Base-by-base conservation (phyloP, 1,140 invertebrate species). In the Aplysia californica region DNA sequence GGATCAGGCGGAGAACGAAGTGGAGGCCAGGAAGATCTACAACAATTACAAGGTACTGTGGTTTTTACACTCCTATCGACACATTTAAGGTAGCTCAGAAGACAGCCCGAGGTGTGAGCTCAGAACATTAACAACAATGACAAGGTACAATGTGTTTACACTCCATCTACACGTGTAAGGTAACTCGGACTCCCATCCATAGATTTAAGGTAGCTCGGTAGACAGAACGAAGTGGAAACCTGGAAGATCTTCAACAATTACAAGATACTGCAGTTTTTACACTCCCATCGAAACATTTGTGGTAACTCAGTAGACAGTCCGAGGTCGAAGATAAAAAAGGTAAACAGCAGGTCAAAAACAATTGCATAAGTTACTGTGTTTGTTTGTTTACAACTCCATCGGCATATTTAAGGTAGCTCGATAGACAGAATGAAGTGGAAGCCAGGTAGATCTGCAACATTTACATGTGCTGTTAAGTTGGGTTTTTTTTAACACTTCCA, bases 31-130 rank as follows among this genome's bases (percentile, higher is more conserved):
- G n/a, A 65, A 61, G 36, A 75, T 75, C 23, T 65, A 36, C 21
- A 75, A 75, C 61, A 75, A 75, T 35, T 75, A 75, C 33, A 75
- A 66, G 72, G 72, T 75, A 72, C 31, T 26, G 2, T 50, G 44
- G 10, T 50, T 15, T 50, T 50, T 50, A 50, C 44, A 50, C 44
- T 50, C 10, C 10, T n/a, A n/a, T 50, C 44, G 44, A 50, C n/a
- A 50, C n/a, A 50, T 15, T 50, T 50, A 15, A 10, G 10, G 10
- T 50, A n/a, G 10, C 44, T 50, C 44, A 15, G 44, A 15, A n/a
- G 44, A 50, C 44, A 50, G 44, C 44, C 44, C n/a, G 44, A n/a
- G 44, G 10, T 50, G 44, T n/a, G 44, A n/a, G n/a, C n/a, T 10
- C 10, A 50, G 10, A 15, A 50, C 44, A n/a, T 50, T 50, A 50